Conservation (phyloP, 2,113 vertebrate species). For the Neogale vison region DNA sequence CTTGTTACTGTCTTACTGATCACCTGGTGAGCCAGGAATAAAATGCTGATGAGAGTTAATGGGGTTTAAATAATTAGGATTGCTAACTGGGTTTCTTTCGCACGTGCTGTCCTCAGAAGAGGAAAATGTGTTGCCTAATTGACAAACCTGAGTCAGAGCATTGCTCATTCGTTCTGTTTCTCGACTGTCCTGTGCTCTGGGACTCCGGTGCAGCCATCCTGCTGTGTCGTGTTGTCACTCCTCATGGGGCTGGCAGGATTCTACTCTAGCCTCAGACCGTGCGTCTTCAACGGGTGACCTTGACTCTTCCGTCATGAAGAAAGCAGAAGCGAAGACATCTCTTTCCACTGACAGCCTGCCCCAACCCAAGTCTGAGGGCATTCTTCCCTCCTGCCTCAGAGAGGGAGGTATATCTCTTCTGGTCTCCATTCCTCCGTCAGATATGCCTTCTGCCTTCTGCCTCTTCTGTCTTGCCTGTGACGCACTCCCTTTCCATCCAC, state of each 20-base stretch:
- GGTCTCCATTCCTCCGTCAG: background rate
- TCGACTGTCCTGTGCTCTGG: too few species aligned
- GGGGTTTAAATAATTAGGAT: background rate
- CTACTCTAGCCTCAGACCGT: background rate
- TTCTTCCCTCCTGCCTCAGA: background rate
- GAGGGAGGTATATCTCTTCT: background rate
- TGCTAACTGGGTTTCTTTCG: background rate
- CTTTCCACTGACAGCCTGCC: rapidly evolving
- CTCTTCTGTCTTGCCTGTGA: background rate
- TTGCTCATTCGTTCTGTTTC: rapidly evolving
- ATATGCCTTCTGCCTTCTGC: background rate
- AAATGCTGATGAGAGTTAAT: background rate
- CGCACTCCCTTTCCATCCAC: background rate
- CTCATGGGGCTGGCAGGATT: background rate
- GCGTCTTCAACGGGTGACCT: background rate
- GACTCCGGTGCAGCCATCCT: background rate
- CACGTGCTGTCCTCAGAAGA: background rate
- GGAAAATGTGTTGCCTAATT: rapidly evolving
- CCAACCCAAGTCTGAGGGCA: background rate
- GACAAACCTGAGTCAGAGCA: background rate
- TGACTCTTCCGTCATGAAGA: background rate
- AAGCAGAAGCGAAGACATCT: background rate
- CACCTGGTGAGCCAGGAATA: background rate
- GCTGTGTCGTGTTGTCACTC: rapidly evolving
- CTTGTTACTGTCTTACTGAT: background rate